These are phyloP conservation scores for Bergia sp. DNA, from an alignment of 92 coral and sea anemone genomes.

Conservation along the genomic window DNA sequence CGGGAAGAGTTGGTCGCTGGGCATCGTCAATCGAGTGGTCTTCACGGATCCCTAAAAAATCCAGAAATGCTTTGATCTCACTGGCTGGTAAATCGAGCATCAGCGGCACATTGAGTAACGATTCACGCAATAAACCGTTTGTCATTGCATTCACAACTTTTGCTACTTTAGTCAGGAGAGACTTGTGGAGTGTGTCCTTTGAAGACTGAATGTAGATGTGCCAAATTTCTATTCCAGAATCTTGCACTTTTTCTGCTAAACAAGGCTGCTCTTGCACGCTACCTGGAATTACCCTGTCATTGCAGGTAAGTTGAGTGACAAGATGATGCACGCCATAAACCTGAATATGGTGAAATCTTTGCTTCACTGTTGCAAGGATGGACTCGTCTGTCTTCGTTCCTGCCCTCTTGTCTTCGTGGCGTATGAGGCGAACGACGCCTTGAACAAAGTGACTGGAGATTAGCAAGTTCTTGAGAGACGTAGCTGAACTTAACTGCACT, in stretches of 20 bases:
- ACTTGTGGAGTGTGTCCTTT: neutral
- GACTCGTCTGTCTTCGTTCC: slow-evolving; percentile 24
- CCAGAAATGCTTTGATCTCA: slow-evolving; percentile 56
- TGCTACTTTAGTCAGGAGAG: slow-evolving; percentile 40
- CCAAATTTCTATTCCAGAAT: slow-evolving; percentile 44
- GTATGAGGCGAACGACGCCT: slow-evolving; percentile 70
- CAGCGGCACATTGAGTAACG: slow-evolving; percentile 44
- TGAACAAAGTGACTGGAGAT: slow-evolving; percentile 51
- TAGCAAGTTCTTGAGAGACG: slow-evolving; percentile 31
- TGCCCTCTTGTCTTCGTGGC: slow-evolving; percentile 47
- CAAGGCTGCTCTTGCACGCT: slow-evolving; percentile 61
- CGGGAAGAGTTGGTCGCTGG: slow-evolving; percentile 44
- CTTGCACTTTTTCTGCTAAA: slow-evolving; percentile 44
- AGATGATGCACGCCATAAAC: slow-evolving; percentile 44
- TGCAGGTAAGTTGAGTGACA: slow-evolving; percentile 49
- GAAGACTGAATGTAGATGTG: slow-evolving; percentile 55
- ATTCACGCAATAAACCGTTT: slow-evolving; percentile 45
- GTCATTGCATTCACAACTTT: slow-evolving; percentile 48
- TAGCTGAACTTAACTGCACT: slow-evolving; percentile 31
- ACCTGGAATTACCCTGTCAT: slow-evolving; percentile 40
- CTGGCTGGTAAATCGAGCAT: slow-evolving; percentile 44
- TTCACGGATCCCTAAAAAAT: slow-evolving; percentile 52
- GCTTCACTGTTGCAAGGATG: slow-evolving; percentile 26
- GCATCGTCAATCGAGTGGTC: slow-evolving; percentile 43
- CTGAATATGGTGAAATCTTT: slow-evolving; percentile 43